Evolutionary conservation across 2,888 invertebrate genomes (phyloP).

Genomic region (Xestia rhomboidea): DNA sequence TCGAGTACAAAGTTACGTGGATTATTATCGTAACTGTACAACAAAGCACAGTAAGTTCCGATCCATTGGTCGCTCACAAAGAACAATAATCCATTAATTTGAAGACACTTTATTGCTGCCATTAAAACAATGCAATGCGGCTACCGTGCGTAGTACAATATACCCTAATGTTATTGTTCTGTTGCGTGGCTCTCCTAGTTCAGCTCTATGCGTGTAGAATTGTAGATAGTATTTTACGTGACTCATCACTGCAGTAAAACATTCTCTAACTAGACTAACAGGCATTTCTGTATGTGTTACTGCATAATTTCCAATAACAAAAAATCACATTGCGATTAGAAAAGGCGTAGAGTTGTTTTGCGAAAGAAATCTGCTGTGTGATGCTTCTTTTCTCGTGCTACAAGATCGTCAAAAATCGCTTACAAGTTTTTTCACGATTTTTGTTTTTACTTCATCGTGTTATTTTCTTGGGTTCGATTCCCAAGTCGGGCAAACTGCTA

Average conservation of each 20-base stretch:
- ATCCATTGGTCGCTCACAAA: constrained; percentile 82
- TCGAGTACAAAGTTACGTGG: constrained; percentile 66
- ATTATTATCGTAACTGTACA: constrained; percentile 74
- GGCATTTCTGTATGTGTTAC: neutral
- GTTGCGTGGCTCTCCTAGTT: constrained; percentile 54
- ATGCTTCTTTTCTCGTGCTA: neutral
- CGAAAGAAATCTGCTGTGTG: no score
- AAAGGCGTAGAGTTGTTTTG: no score
- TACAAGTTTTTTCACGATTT: neutral
- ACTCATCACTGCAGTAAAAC: constrained; percentile 39
- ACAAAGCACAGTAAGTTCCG: constrained; percentile 80
- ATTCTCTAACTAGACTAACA: neutral
- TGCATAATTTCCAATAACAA: neutral
- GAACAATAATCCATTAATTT: constrained; percentile 85
- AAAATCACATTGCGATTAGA: neutral
- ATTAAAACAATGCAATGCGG: constrained; percentile 78
- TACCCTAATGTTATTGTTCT: constrained; percentile 66
- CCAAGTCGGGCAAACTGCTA: neutral
- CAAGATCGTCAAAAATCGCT: neutral
- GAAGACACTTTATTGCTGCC: constrained; percentile 80
- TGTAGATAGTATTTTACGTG: constrained; percentile 36
- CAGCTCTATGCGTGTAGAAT: constrained; percentile 29
- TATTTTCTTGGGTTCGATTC: neutral
- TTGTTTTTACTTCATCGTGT: neutral
- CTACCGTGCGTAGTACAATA: constrained; percentile 71